Base-by-base conservation (phyloP, 2,113 vertebrate genomes). In the Alligator sinensis region DNA sequence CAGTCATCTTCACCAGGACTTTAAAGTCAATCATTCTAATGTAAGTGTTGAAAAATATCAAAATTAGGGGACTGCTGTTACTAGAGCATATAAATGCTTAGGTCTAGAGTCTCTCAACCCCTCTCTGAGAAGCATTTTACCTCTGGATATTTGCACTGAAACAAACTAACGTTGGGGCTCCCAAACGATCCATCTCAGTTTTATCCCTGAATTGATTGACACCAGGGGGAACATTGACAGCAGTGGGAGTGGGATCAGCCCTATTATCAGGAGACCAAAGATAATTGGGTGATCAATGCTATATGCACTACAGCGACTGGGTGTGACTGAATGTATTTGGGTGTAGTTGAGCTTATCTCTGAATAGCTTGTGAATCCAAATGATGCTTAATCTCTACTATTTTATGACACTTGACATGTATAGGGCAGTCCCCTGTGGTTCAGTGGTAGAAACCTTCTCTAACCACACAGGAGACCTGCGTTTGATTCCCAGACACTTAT, bases 321-420 rank as follows among this genome's bases (percentile, higher is more conserved):
- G 82, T 94, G 24, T 81, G 82, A 61, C 25, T 79, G 11, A 1
- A 60, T 6, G 3, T 80, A 86, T 77, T 78, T 34, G 38, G 5
- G 38, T 38, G 11, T 75, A 34, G 55, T 77, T 81, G 28, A 10
- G 34, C 94, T 91, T 83, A 61, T 87, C 5, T 1, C 68, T 77
- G 55, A 34, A 89, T 60, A 64, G 25, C 54, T 58, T 60, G 57
- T 86, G 94, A 68, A 89, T 96, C 77, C 84, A 87, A 88, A 92
- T 27, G 63, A 88, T 28, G 63, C 8, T 60, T 89, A 92, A 94
- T 94, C 75, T 70, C 78, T 38, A 74, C 68, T 24, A 63, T 84
- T 88, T 95, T 25, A 9, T 76, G 77, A 76, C 84, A 90, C 86
- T 86, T 95, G 94, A 84, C 92, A 85, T 64, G 84, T 92, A 16